A percentile compares a stretch with the other conserved stretches of the same genome.
phyloP scores from a whole-genome alignment of 2,888 invertebrate species.

The Scrobipalpa costella region DNA sequence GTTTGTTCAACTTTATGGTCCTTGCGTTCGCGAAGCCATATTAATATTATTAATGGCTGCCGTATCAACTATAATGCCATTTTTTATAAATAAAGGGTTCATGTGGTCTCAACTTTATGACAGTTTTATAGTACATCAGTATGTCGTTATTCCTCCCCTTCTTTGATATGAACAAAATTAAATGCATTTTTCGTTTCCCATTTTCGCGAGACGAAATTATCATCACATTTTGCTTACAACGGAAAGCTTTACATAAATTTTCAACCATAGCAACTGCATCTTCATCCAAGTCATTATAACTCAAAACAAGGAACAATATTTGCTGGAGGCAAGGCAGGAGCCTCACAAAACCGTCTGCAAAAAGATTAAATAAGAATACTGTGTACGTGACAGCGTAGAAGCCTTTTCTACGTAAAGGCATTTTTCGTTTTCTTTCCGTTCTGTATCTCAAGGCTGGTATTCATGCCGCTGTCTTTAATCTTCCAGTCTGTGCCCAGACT shows the following conservation, averaged over 20 bases:
- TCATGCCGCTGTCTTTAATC: slow-evolving; percentile 75
- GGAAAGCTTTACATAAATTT: slow-evolving; percentile 19
- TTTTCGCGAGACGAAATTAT: neutral
- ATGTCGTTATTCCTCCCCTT: slow-evolving; percentile 12
- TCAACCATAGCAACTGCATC: slow-evolving; percentile 26
- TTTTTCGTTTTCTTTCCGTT: slow-evolving; percentile 70
- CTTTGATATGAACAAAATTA: neutral
- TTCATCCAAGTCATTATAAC: slow-evolving; percentile 40
- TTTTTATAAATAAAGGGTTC: slow-evolving; percentile 56
- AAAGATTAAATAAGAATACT: slow-evolving; percentile 74
- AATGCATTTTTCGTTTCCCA: neutral
- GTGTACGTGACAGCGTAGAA: slow-evolving; percentile 75
- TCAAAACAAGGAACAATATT: slow-evolving; percentile 39
- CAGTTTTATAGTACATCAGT: slow-evolving; percentile 35
- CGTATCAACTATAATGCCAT: slow-evolving; percentile 64
- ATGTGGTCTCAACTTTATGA: slow-evolving; percentile 60
- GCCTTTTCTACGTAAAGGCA: slow-evolving; percentile 65
- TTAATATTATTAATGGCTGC: slow-evolving; percentile 77
- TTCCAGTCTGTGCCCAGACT: slow-evolving; percentile 64
- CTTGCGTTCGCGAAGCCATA: slow-evolving; percentile 68
- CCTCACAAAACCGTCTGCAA: slow-evolving; percentile 59
- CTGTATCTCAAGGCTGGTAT: slow-evolving; percentile 63
- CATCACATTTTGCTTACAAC: slow-evolving; percentile 17
- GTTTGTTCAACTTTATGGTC: slow-evolving; percentile 78
- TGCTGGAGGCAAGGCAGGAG: slow-evolving; percentile 52